These are phyloP conservation scores for Pampusana beccarii DNA, from an alignment of 2,113 vertebrate genomes.

Conservation along the genomic window DNA sequence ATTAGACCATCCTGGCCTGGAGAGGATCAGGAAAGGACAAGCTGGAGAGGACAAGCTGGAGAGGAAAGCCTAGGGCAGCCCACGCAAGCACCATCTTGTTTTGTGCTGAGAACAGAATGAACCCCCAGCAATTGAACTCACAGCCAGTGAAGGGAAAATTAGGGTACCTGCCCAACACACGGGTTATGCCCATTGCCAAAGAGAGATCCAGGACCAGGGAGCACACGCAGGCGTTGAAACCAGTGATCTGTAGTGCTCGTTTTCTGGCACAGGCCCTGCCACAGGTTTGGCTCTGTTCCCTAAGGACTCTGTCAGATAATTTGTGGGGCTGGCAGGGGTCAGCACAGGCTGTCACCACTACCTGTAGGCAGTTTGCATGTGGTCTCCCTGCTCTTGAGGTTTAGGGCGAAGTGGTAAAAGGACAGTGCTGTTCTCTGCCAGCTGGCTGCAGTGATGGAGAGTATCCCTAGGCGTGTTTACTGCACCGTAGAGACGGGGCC, in stretches of 20 bases:
- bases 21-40: neutral
- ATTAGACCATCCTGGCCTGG: neutral
- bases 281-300: neutral
- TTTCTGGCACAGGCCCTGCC: neutral
- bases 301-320: neutral
- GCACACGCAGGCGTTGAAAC: accelerated
- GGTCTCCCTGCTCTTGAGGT: neutral
- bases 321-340: neutral
- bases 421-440: neutral
- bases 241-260: accelerated
- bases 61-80: neutral
- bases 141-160: neutral
- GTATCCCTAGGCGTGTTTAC: neutral
- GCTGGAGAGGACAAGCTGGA: neutral
- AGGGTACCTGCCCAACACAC: neutral
- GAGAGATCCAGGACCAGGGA: neutral
- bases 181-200: neutral
- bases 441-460: neutral
- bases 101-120: neutral
- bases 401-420: neutral
- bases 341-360: neutral
- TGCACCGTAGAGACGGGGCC: neutral
- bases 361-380: neutral
- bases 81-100: neutral
- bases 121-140: neutral